Conservation (phyloP, 2,113 vertebrate genomes). For the Opisthocomus hoazin region DNA sequence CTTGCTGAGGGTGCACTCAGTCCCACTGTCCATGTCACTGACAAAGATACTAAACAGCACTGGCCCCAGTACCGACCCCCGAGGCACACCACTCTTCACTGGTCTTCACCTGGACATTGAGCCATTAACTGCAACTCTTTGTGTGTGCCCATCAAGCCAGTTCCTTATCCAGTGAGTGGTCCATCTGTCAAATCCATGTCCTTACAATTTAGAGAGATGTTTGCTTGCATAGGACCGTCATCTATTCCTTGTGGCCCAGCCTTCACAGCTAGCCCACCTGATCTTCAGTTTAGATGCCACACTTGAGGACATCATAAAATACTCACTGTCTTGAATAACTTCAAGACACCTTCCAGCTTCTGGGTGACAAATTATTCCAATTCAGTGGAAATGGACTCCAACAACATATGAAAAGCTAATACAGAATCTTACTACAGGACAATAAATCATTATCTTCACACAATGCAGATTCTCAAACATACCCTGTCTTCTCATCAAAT, state of each 20-base stretch:
- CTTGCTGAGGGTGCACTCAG: no score
- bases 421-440: not conserved
- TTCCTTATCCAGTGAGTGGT: no score
- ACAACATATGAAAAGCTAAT: not conserved
- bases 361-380: not conserved
- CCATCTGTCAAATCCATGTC: no score
- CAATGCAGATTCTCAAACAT: not conserved
- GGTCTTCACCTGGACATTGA: no score
- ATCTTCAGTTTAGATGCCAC: not conserved
- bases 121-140: no score
- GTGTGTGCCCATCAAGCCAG: no score
- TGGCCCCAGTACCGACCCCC: no score
- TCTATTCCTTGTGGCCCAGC: not conserved
- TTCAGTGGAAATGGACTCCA: not conserved
- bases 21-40: no score
- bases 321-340: not conserved
- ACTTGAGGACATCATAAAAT: not conserved
- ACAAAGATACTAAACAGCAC: no score
- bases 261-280: not conserved
- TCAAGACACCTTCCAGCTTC: not conserved
- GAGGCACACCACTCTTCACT: no score
- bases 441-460: not conserved
- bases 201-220: no score
- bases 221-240: not conserved
- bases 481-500: not conserved